These are phyloP conservation scores for Synergus laeviventris DNA, from an alignment of 2,888 invertebrate genomes.

Conservation along the genomic window DNA sequence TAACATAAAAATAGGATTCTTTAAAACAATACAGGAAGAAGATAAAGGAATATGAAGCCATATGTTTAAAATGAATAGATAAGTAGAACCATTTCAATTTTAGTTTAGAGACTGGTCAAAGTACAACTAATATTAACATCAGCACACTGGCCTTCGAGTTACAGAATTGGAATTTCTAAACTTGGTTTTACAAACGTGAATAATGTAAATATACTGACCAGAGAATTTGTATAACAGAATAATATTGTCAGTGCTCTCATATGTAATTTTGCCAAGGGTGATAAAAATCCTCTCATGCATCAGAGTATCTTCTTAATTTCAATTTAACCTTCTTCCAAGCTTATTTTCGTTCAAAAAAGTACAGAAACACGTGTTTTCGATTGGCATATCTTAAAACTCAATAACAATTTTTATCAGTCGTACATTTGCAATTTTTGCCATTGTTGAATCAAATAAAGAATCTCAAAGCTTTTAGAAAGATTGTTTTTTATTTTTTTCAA, in stretches of 20 bases:
- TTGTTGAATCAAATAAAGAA: too few species aligned
- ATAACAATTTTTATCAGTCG: neutral
- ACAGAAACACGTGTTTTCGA: too few species aligned
- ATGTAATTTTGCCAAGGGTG: neutral
- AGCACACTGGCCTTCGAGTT: neutral
- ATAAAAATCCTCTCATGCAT: neutral
- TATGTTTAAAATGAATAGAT: neutral
- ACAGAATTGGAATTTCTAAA: neutral
- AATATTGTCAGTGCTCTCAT: neutral
- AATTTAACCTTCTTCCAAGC: neutral
- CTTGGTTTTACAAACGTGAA: neutral
- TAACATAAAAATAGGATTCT: neutral
- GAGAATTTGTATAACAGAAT: neutral
- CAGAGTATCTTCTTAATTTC: neutral
- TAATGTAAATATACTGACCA: too few species aligned
- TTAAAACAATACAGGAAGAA: neutral
- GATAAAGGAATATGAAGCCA: neutral
- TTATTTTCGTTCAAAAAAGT: neutral
- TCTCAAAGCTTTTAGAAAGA: too few species aligned
- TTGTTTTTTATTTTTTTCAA: too few species aligned
- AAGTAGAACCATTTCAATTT: neutral
- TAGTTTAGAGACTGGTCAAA: neutral
- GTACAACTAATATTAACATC: neutral
- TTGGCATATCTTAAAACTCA: neutral
- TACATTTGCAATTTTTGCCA: too few species aligned